These are phyloP conservation scores for Ginglymostoma cirratum DNA, from an alignment of 2,113 vertebrate genomes.

Conservation along the genomic window DNA sequence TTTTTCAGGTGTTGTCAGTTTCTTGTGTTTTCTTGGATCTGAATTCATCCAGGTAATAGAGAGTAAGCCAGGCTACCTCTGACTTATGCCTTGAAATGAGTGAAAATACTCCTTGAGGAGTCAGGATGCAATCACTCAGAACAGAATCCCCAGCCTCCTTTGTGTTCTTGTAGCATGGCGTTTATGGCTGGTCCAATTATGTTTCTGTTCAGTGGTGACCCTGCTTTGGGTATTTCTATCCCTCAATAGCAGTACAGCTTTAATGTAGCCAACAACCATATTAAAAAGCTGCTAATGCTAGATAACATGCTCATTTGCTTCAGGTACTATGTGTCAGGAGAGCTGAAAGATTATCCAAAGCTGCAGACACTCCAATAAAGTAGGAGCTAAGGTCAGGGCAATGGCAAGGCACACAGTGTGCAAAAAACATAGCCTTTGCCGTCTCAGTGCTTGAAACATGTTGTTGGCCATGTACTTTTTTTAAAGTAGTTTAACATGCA, in stretches of 20 bases:
- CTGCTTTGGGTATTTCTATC: background rate
- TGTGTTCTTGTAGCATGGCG: too few species aligned
- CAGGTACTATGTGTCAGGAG: background rate
- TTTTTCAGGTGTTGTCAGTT: too few species aligned
- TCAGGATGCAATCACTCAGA: too few species aligned
- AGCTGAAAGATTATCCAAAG: background rate
- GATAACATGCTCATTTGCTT: background rate
- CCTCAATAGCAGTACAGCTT: background rate
- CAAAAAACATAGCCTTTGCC: background rate
- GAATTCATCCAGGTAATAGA: too few species aligned
- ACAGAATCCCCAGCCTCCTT: too few species aligned
- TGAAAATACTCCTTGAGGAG: too few species aligned
- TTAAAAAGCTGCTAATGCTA: background rate
- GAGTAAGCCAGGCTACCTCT: too few species aligned
- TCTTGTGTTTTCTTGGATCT: too few species aligned
- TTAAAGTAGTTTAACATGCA: background rate
- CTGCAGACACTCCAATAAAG: background rate
- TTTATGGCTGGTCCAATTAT: too few species aligned
- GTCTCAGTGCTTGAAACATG: background rate
- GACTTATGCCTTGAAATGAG: too few species aligned
- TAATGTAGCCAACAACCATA: background rate
- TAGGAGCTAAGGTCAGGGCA: background rate
- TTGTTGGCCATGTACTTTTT: background rate
- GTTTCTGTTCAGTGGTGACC: too few species aligned
- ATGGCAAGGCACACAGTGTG: background rate